Conservation (phyloP, 2,888 invertebrate genomes). For the Gibbula magus region DNA sequence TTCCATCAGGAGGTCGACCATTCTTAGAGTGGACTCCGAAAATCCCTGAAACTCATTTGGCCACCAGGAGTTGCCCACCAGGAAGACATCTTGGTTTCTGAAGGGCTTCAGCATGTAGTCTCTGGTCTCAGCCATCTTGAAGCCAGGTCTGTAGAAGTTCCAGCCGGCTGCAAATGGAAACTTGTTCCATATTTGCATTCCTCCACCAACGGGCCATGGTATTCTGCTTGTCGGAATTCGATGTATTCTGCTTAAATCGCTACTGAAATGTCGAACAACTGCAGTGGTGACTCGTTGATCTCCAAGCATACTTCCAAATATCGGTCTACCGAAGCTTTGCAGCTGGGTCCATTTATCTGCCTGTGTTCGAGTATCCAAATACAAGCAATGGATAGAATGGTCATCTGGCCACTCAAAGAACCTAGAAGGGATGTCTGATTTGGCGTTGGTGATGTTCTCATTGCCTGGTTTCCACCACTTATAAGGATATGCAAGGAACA, state of each 20-base stretch:
- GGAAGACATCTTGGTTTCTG: neutral
- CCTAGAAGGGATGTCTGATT: neutral
- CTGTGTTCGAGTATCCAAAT: neutral
- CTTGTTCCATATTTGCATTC: neutral
- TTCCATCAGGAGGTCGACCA: neutral
- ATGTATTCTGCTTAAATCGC: neutral
- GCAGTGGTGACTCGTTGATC: neutral
- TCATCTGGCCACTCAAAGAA: neutral
- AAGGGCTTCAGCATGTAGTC: slow-evolving; percentile 3
- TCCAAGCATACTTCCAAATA: neutral
- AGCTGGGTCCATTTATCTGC: neutral
- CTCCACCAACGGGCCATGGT: neutral
- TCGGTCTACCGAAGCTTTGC: neutral
- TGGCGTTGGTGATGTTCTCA: neutral
- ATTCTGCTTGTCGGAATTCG: neutral
- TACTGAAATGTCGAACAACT: neutral
- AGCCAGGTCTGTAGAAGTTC: neutral
- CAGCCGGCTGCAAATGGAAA: neutral
- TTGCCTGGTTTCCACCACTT: neutral
- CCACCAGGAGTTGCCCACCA: neutral
- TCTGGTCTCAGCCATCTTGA: neutral
- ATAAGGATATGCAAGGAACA: neutral
- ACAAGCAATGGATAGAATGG: neutral
- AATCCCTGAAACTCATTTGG: neutral
- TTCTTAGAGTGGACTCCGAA: neutral